Percentiles rank a stretch among this genome's conserved stretches.
Conservation (phyloP, 1,140 invertebrate species). For the Amphibalanus amphitrite region DNA sequence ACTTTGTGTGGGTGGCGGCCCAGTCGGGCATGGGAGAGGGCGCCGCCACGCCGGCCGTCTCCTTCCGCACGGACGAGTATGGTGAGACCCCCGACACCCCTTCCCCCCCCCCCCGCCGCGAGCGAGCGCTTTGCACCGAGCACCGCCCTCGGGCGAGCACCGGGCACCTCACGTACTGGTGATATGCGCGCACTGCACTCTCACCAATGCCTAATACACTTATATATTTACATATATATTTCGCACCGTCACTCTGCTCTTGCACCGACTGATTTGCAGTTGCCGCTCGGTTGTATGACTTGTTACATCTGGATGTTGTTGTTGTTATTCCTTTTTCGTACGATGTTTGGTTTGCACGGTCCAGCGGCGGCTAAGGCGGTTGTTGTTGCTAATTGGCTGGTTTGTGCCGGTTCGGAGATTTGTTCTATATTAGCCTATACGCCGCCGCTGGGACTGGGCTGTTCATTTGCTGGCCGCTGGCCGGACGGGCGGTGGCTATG, state of each 20-base stretch:
- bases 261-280: background rate
- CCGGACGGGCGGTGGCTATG: too few relatives aligned
- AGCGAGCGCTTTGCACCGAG: background rate
- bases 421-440: too few relatives aligned
- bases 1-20: constrained; percentile 89
- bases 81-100: constrained; percentile 45
- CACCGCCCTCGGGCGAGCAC: background rate
- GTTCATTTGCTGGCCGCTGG: background rate
- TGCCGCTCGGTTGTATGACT: too few relatives aligned
- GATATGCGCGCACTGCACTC: background rate
- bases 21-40: constrained; percentile 79
- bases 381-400: too few relatives aligned
- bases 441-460: too few relatives aligned
- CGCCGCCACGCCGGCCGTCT: constrained; percentile 80
- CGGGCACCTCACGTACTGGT: background rate
- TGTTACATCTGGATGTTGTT: background rate
- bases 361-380: too few relatives aligned
- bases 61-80: constrained; percentile 86
- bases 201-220: background rate
- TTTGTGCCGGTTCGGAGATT: too few relatives aligned
- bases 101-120: too few relatives aligned
- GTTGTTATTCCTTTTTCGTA: too few relatives aligned
- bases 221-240: constrained; percentile 11
- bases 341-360: background rate
- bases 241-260: background rate